Evolutionary conservation across 2,888 invertebrate species (phyloP).

Genomic region (Drosophila atripex): DNA sequence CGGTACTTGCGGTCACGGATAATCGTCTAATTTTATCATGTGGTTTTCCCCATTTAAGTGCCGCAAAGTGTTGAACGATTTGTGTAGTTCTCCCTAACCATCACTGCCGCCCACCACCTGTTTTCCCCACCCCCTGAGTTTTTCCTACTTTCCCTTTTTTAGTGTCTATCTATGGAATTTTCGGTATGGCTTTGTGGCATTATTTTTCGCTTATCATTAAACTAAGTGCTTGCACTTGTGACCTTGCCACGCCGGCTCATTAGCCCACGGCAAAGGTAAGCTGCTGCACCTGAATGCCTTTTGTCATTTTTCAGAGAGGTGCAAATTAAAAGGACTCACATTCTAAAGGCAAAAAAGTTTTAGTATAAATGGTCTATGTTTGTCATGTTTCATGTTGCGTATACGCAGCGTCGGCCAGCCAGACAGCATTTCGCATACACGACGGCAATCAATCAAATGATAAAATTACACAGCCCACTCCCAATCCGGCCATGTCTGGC

Average conservation of each 20-base stretch:
- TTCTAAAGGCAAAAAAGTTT: no score
- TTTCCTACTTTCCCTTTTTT: background rate
- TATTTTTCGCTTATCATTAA: conserved; percentile 41
- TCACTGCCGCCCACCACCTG: conserved; percentile 13
- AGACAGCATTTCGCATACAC: conserved; percentile 26
- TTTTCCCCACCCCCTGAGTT: background rate
- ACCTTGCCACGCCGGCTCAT: conserved; percentile 44
- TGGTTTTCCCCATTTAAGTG: conserved; percentile 75
- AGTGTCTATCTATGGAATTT: conserved; percentile 19
- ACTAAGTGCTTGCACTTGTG: conserved; percentile 42
- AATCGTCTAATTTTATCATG: conserved; percentile 78
- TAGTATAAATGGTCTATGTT: conserved; percentile 49
- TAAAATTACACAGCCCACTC: conserved; percentile 56
- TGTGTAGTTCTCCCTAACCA: conserved; percentile 48
- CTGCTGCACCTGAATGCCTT: conserved; percentile 63
- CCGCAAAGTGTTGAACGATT: conserved; percentile 71
- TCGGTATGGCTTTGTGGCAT: conserved; percentile 11
- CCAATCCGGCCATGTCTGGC: conserved; percentile 14
- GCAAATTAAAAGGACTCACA: conserved; percentile 58
- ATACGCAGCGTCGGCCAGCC: conserved; percentile 47
- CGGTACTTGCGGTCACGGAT: conserved; percentile 53
- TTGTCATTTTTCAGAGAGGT: conserved; percentile 53
- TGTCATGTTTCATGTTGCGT: conserved; percentile 67
- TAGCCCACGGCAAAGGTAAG: conserved; percentile 25
- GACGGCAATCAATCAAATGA: conserved; percentile 72